Evolutionary conservation across 2,888 invertebrate genomes (phyloP), one percentile per base, ranked within the genome.

Genomic region (Sinotaia quadrata): DNA sequence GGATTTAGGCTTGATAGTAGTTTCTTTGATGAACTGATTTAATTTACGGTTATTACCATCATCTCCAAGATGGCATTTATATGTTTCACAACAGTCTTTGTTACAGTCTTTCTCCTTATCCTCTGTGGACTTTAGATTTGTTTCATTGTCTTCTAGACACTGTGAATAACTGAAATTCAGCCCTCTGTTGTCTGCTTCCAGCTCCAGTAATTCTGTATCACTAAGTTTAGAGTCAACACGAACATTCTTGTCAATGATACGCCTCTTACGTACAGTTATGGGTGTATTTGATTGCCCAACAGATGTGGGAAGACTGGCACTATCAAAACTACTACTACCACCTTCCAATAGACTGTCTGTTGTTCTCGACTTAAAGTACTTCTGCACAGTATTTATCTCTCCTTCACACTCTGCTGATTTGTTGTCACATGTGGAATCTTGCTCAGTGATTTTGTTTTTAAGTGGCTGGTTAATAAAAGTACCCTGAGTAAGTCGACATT

Each of bases 21-120:
- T 74, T 31, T 83, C 83, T 57, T 73, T 72, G 54, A 81, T 75
- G 58, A 81, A 77, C 10, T 73, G 78, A 24, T 80, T 81, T 49
- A 78, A 72, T 59, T 77, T 78, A 36, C 81, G 75, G 56, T 78
- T 80, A 71, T 83, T 83, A 31, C 81, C 83, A n/a, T 78, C 78
- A 66, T 81, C 77, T 27, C 73, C 73, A 31, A 83, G 72, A 58
- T 75, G 76, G 27, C 73, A 67, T 2, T 69, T 72, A 62, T 78
- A 81, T 27, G 54, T 70, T 31, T 66, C 4, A 5, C 29, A n/a
- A 5, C 21, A 21, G 21, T 57, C 57, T 18, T 63, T 37, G 7
- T 18, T 27, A 27, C 5, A 31, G 0, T 15, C n/a, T 18, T 33
- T 51, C 34, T 36, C 47, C 31, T 61, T 29, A 3, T 36, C 27